phyloP scores from a whole-genome alignment of 2,113 vertebrate genomes.

The Mastomys coucha region DNA sequence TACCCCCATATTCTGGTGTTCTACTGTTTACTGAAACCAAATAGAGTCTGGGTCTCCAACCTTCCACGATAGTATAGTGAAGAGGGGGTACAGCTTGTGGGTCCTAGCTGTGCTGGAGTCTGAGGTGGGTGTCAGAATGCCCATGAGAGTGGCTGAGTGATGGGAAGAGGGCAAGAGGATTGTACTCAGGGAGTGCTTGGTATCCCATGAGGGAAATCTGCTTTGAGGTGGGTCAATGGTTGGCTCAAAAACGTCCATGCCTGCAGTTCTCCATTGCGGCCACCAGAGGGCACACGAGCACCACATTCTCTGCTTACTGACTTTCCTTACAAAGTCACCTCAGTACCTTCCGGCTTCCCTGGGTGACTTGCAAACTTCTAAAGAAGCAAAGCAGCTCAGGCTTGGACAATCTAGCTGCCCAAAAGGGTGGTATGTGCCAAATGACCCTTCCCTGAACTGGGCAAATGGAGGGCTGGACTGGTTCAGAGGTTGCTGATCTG shows the following conservation, averaged over 20 bases:
- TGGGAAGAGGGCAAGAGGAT: background rate
- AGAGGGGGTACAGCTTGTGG: background rate
- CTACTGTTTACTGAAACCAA: constrained; percentile 61
- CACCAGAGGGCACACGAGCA: constrained; percentile 58
- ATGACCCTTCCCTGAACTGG: background rate
- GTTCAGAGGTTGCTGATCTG: background rate
- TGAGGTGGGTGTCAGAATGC: background rate
- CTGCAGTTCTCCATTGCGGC: background rate
- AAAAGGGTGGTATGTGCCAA: background rate
- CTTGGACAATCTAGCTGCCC: background rate
- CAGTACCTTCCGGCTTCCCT: background rate
- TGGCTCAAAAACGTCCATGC: background rate
- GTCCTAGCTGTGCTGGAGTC: background rate
- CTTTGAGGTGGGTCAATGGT: background rate
- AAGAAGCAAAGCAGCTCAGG: background rate
- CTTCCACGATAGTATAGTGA: constrained; percentile 60
- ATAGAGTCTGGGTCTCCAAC: constrained; percentile 3
- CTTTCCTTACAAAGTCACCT: background rate
- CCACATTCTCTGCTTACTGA: background rate
- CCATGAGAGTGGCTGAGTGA: background rate
- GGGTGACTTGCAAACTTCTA: background rate
- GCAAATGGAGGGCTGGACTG: background rate
- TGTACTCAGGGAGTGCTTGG: background rate
- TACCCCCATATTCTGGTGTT: background rate
- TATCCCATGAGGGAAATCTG: background rate